Percentiles rank a stretch among this genome's conserved stretches.
phyloP scores from a whole-genome alignment of 2,888 invertebrate genomes.

The Archaeoteleia sp. region DNA sequence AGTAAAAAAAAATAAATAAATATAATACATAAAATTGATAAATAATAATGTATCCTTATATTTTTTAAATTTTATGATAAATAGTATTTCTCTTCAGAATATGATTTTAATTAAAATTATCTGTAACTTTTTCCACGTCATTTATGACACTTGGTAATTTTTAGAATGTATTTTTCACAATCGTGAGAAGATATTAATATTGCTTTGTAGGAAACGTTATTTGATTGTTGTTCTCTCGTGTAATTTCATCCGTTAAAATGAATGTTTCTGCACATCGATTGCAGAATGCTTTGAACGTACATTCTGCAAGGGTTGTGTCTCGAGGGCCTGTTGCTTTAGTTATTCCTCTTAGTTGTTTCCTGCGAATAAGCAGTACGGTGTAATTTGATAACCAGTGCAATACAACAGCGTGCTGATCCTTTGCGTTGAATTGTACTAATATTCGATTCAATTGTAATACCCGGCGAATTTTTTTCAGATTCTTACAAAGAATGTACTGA shows the following conservation, averaged over 20 bases:
- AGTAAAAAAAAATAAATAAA: too few relatives aligned
- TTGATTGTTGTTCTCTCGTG: neutral
- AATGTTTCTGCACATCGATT: constrained; percentile 24
- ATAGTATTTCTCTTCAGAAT: too few relatives aligned
- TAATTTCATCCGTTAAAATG: constrained; percentile 23
- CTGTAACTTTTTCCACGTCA: too few relatives aligned
- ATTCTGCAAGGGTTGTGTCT: constrained; percentile 12
- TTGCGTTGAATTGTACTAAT: constrained; percentile 20
- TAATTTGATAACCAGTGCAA: constrained; percentile 39
- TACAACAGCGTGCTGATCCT: constrained; percentile 20
- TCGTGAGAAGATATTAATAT: neutral
- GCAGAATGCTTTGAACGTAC: constrained; percentile 7
- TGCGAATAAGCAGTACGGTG: constrained; percentile 31
- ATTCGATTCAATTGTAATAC: too few relatives aligned
- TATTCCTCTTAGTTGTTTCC: constrained; percentile 19
- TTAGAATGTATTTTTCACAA: neutral
- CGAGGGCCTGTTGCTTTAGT: constrained; percentile 26
- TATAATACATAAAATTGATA: too few relatives aligned
- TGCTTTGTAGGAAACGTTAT: constrained; percentile 2
- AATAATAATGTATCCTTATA: too few relatives aligned
- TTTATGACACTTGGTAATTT: neutral
- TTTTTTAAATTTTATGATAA: too few relatives aligned
- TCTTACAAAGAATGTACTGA: too few relatives aligned
- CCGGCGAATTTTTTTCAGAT: too few relatives aligned
- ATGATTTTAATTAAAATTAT: neutral